Base-by-base conservation (phyloP, 2,888 invertebrate genomes). In the Deilephila porcellus region DNA sequence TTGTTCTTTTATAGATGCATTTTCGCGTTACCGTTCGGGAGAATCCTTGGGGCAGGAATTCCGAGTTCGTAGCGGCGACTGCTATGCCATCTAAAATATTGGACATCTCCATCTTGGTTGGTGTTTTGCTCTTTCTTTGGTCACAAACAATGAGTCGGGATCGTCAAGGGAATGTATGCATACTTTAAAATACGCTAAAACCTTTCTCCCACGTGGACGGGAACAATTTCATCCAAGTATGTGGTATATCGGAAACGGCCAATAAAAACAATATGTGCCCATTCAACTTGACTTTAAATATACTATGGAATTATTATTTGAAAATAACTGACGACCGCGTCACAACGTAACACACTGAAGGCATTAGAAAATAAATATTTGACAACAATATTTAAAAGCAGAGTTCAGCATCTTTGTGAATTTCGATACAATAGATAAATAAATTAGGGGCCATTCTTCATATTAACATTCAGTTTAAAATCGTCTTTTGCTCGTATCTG, bases 21-120 rank as follows among this genome's bases (percentile, higher is more conserved):
- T 88, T 90, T 79, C 79, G 73, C 78, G 76, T 80, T 75, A 63
- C 76, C 72, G 76, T 81, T 77, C 80, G 76, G 76, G 83, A 80
- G 89, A 90, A 93, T 91, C 92, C 89, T 91, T 87, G 88, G 85
- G 86, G 82, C 84, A 87, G 89, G 93, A 94, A 94, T 94, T 91
- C 88, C 90, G 92, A 92, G 90, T 92, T 90, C 91, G 92, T 93
- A 89, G 91, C 93, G 88, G 90, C 91, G 91, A 93, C 89, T 92
- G 94, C 93, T 93, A 92, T 94, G 93, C 94, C 93, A 94, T 94
- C 93, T 94, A 93, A 94, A 94, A 94, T 94, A 94, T 94, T 94
- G 93, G 93, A 94, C 93, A 94, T 93, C 94, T 94, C 93, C 93
- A 94, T 94, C 93, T 93, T 87, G 89, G 88, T 86, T 90, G 89